Percentiles rank a stretch among this genome's conserved stretches.
phyloP scores from a whole-genome alignment of 2,113 vertebrate species.

The Tenrec ecaudatus region DNA sequence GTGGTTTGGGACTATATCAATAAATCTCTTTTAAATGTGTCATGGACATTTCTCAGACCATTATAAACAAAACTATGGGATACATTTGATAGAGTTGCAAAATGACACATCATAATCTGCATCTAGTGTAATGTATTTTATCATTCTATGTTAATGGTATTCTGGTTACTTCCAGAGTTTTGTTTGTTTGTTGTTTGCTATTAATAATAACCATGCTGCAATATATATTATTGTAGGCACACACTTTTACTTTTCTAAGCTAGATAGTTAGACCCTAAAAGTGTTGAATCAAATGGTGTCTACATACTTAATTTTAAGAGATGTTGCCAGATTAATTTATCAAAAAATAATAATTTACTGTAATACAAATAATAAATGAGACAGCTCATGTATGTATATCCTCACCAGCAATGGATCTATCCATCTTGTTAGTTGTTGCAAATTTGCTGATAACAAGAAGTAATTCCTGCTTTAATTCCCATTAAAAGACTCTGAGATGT shows the following conservation, averaged over 20 bases:
- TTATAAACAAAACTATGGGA: neutral
- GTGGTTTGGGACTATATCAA: neutral
- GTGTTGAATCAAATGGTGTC: neutral
- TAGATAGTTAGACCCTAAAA: neutral
- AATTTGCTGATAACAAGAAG: neutral
- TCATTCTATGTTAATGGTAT: neutral
- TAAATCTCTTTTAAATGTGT: conserved; percentile 12
- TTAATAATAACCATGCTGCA: neutral
- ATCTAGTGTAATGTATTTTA: neutral
- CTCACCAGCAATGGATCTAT: neutral
- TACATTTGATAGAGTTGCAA: neutral
- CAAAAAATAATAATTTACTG: neutral
- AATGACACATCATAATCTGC: neutral
- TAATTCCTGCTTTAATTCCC: conserved; percentile 3
- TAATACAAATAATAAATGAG: neutral
- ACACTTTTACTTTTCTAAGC: neutral
- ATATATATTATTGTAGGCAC: neutral
- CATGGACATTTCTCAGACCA: conserved; percentile 13
- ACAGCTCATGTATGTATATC: neutral
- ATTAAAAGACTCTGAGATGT: neutral
- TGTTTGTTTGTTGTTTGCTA: neutral
- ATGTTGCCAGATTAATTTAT: neutral
- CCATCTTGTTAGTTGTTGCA: neutral
- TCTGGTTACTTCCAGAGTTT: neutral
- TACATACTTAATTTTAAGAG: conserved; percentile 15